A percentile compares a stretch with the other conserved stretches of the same genome.
Evolutionary conservation across 1,140 invertebrate genomes (phyloP).

Genomic region (Pseudomyrmex cubaensis): DNA sequence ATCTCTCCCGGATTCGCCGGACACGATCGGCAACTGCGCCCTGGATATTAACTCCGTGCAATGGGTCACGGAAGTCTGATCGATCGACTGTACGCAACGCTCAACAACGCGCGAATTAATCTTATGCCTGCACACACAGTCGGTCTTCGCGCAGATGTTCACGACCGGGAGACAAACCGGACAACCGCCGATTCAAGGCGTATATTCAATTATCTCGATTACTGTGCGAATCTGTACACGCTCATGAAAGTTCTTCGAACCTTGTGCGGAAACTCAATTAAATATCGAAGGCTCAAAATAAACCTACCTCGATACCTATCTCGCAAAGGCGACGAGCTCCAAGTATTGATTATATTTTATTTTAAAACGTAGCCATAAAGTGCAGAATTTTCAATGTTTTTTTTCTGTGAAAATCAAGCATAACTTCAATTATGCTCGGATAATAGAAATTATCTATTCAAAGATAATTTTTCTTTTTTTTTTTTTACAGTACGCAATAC

Average conservation of each 20-base stretch:
- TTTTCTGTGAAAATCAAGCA: background rate
- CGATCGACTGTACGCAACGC: constrained; percentile 24
- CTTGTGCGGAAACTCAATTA: constrained; percentile 50
- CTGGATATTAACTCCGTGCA: constrained; percentile 82
- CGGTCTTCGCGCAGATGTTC: background rate
- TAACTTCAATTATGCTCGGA: background rate
- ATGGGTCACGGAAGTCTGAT: constrained; percentile 80
- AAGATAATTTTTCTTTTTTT: background rate
- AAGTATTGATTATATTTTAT: constrained; percentile 40
- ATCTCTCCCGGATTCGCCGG: constrained; percentile 79
- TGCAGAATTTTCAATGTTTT: background rate
- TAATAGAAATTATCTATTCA: background rate
- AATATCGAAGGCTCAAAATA: constrained; percentile 58
- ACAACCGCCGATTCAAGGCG: constrained; percentile 4
- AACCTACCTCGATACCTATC: constrained; percentile 72
- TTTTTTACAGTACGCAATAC: too few relatives aligned
- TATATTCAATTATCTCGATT: constrained; percentile 53
- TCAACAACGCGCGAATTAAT: constrained; percentile 54
- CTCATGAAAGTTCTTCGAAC: constrained; percentile 48
- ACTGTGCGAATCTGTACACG: constrained; percentile 2
- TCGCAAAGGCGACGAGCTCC: constrained; percentile 48
- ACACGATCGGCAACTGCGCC: constrained; percentile 80
- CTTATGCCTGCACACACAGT: constrained; percentile 32
- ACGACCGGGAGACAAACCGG: constrained; percentile 7
- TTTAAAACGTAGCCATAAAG: background rate